Conservation (phyloP, 2,113 vertebrate genomes). For the Vimba vimba region DNA sequence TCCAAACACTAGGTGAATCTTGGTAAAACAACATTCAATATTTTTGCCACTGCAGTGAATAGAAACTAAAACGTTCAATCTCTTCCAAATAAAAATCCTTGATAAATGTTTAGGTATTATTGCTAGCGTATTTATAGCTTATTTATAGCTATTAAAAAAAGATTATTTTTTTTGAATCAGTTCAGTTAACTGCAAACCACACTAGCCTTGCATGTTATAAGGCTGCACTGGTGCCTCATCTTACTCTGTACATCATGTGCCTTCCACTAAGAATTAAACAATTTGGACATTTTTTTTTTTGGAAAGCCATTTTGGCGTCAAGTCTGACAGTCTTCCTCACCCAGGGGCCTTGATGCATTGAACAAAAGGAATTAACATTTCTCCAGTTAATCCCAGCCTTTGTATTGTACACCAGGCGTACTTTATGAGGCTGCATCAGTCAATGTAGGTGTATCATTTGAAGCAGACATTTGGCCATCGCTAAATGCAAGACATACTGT, state of each 20-base stretch:
- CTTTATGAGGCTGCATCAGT: conserved; percentile 18
- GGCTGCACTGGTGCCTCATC: neutral
- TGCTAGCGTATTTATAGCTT: too few species aligned
- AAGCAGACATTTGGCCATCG: conserved; percentile 51
- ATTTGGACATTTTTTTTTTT: neutral
- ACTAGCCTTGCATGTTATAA: neutral
- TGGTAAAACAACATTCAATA: neutral
- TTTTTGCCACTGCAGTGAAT: neutral
- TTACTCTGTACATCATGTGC: neutral
- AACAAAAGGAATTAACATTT: conserved; percentile 19
- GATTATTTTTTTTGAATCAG: neutral
- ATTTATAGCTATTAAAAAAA: too few species aligned
- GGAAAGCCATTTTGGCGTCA: neutral
- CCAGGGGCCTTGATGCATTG: neutral
- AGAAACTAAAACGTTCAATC: neutral
- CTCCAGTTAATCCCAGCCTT: conserved; percentile 17
- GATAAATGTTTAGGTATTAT: too few species aligned
- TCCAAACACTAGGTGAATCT: neutral
- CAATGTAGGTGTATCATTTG: conserved; percentile 55
- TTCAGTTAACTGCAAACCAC: neutral
- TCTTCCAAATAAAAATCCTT: too few species aligned
- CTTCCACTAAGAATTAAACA: neutral
- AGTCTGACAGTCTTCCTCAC: neutral
- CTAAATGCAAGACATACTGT: conserved; percentile 55
- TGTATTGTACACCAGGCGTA: conserved; percentile 42